Base-by-base conservation (phyloP, 2,797 vertebrate species). In the Argyrosomus regius region DNA sequence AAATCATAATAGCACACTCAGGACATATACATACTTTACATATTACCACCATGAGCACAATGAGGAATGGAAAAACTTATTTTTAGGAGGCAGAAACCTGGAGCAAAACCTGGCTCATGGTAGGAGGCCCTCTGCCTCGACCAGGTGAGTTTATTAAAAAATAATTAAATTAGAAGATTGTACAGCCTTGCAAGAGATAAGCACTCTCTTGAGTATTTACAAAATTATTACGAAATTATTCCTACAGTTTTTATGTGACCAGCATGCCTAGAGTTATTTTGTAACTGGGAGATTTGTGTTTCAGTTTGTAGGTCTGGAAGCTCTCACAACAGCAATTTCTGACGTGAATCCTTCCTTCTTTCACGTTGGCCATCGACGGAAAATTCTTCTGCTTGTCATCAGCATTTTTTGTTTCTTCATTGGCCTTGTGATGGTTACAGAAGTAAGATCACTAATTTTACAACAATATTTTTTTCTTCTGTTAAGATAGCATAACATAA, bases 261-360 rank as follows among this genome's bases (percentile, higher is more conserved):
- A 20, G 18, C 28, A 26, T 22, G 4, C 56, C 12, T 26, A 0
- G 17, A 39, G 3, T 56, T 11, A 50, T 11, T 77, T 65, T 35
- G 3, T 85, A 59, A 82, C 66, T 18, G 12, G 7, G 18, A 49
- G 1, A n/a, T 66, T 12, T 90, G 22, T 83, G 57, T 89, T 91
- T 88, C 88, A 96, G 96, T 96, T 96, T 89, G 96, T 96, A 63
- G 92, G 94, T 71, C 89, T 96, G 81, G 96, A 96, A 83, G 92
- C 94, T 53, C 20, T 96, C 3, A 80, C 64, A 54, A 96, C 96
- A 46, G 62, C 91, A 2, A 93, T 96, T 74, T 93, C 91, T 2
- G 96, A 96, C 86, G 65, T 92, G 75, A 87, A 95, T 53, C 95
- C 96, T 3, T 56, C 72, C 46, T 95, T 94, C 83, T 96, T 96